Percentiles rank a stretch among this genome's conserved stretches.
Conservation (phyloP, 2,888 invertebrate genomes). For the Tetragonisca angustula region DNA sequence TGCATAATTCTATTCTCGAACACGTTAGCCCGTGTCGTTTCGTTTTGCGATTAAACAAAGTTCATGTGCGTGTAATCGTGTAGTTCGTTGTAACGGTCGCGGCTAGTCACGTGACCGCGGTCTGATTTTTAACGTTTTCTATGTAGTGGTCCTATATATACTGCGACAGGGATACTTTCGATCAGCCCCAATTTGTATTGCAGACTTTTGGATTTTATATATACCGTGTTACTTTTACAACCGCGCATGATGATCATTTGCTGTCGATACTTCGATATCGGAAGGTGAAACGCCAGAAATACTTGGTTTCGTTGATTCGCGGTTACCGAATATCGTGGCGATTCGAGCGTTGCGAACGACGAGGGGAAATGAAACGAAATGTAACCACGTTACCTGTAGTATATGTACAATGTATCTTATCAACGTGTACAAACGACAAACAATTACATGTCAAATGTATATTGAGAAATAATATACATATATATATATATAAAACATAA, state of each 20-base stretch:
- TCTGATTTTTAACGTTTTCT: constrained; percentile 22
- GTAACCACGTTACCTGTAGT: constrained; percentile 41
- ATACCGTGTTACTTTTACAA: constrained; percentile 49
- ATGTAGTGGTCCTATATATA: constrained; percentile 11
- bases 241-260: constrained; percentile 19
- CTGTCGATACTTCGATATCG: constrained; percentile 2
- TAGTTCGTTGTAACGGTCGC: neutral
- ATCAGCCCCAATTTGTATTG: constrained; percentile 13
- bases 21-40: neutral
- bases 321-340: neutral
- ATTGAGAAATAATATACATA: constrained; percentile 47
- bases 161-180: constrained; percentile 1
- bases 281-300: neutral
- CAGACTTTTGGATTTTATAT: constrained; percentile 25
- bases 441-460: constrained; percentile 61
- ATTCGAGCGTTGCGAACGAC: constrained; percentile 1
- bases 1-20: neutral
- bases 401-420: constrained; percentile 55
- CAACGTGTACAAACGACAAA: constrained; percentile 61
- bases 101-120: constrained; percentile 5
- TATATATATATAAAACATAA: constrained; percentile 55
- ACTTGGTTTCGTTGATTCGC: constrained; percentile 35
- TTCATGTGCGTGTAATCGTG: neutral
- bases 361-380: constrained; percentile 15
- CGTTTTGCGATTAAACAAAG: neutral